Percentiles rank a stretch among this genome's conserved stretches.
phyloP scores from a whole-genome alignment of 2,888 invertebrate genomes.

The Lissonota sp. region DNA sequence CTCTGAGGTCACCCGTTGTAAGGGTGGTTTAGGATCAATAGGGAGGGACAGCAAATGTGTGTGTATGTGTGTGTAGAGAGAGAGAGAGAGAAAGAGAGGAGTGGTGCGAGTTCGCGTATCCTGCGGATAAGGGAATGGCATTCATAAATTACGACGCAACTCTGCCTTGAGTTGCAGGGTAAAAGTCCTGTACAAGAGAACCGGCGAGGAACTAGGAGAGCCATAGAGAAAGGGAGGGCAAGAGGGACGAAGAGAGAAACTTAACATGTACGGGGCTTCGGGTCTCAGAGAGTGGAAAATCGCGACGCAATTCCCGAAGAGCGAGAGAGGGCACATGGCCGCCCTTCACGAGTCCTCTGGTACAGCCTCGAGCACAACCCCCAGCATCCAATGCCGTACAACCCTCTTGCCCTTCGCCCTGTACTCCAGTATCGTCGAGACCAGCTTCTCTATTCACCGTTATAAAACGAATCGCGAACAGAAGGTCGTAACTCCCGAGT shows the following conservation, averaged over 20 bases:
- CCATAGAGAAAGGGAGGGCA: slow-evolving; percentile 63
- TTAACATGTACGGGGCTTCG: slow-evolving; percentile 39
- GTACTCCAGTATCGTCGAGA: slow-evolving; percentile 45
- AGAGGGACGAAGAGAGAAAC: slow-evolving; percentile 63
- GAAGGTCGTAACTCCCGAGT: too few species aligned
- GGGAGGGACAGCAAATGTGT: slow-evolving; percentile 82
- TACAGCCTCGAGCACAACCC: slow-evolving; percentile 45
- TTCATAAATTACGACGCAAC: slow-evolving; percentile 83
- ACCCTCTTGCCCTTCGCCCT: slow-evolving; percentile 55
- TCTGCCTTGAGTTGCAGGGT: slow-evolving; percentile 77
- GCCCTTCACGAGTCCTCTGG: slow-evolving; percentile 48
- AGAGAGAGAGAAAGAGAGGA: slow-evolving; percentile 51
- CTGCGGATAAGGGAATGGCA: slow-evolving; percentile 83
- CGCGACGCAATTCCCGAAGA: slow-evolving; percentile 7
- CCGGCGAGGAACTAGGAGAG: slow-evolving; percentile 66
- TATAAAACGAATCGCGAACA: too few species aligned
- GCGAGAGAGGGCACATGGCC: slow-evolving; percentile 17
- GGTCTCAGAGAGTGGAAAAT: slow-evolving; percentile 29
- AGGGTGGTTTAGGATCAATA: slow-evolving; percentile 79
- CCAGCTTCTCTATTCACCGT: slow-evolving; percentile 24
- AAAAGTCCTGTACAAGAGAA: slow-evolving; percentile 83
- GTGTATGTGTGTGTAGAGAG: slow-evolving; percentile 50
- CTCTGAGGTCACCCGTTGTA: slow-evolving; percentile 76
- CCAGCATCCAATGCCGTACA: slow-evolving; percentile 49
- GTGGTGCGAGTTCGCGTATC: slow-evolving; percentile 79